Percentiles rank a stretch among this genome's conserved stretches.
Evolutionary conservation across 2,113 vertebrate species (phyloP).

Genomic region (Sterrhoptilus dennistouni): DNA sequence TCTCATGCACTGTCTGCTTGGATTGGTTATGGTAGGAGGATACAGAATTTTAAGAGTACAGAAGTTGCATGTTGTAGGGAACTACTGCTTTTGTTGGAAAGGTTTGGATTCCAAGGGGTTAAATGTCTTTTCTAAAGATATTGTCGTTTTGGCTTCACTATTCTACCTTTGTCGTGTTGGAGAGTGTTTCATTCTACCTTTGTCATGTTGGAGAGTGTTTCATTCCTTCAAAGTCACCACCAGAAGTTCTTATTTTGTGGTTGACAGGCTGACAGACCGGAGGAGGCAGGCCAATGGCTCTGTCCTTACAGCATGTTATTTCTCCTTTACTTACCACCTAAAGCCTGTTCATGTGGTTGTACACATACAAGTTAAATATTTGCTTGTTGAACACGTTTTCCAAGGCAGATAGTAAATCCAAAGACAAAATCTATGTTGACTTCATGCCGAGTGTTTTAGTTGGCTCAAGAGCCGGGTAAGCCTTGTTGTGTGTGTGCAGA

Average conservation of each 20-base stretch:
- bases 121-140: background rate
- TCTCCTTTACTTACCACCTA: background rate
- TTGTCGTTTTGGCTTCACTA: background rate
- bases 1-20: background rate
- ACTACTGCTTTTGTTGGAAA: background rate
- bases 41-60: background rate
- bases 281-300: background rate
- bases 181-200: background rate
- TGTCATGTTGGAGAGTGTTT: background rate
- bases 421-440: background rate
- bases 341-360: background rate
- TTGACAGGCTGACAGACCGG: background rate
- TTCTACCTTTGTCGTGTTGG: background rate
- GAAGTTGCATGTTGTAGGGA: background rate
- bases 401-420: background rate
- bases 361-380: background rate
- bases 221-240: background rate
- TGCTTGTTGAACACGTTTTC: background rate
- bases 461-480: background rate
- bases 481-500: rapidly evolving
- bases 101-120: background rate
- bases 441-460: background rate
- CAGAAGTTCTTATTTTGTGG: background rate
- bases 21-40: rapidly evolving
- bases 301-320: background rate